phyloP scores from a whole-genome alignment of 2,888 invertebrate genomes.

The Tillus elongatus region DNA sequence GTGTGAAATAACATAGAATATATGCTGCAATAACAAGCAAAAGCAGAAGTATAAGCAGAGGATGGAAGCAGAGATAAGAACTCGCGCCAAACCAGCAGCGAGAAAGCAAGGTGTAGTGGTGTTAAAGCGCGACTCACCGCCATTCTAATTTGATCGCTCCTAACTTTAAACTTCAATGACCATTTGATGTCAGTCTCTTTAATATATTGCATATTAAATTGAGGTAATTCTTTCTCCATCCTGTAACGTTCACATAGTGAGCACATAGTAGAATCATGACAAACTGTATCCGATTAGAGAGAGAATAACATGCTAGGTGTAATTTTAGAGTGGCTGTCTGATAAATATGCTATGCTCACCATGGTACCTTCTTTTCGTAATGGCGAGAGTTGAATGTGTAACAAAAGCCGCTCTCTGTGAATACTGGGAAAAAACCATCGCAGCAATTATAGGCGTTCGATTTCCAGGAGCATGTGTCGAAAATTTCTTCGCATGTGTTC shows the following conservation, averaged over 20 bases:
- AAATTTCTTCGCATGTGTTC: slow-evolving; percentile 51
- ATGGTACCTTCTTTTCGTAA: slow-evolving; percentile 41
- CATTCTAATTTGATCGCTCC: slow-evolving; percentile 22
- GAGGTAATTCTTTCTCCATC: slow-evolving; percentile 40
- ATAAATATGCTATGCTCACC: slow-evolving; percentile 39
- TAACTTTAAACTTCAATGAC: slow-evolving; percentile 47
- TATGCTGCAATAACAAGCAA: too few species aligned
- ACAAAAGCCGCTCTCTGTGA: slow-evolving; percentile 67
- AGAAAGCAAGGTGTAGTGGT: too few species aligned
- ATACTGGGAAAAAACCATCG: slow-evolving; percentile 55
- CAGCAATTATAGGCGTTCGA: slow-evolving; percentile 59
- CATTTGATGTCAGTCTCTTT: slow-evolving; percentile 60
- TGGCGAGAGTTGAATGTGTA: slow-evolving; percentile 61
- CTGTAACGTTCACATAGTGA: slow-evolving; percentile 34
- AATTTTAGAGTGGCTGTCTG: not conserved
- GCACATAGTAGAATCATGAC: not conserved
- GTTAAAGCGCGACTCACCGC: too few species aligned
- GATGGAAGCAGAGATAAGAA: too few species aligned
- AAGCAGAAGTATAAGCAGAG: too few species aligned
- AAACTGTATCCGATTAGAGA: slow-evolving; percentile 1
- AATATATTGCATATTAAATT: slow-evolving; percentile 47
- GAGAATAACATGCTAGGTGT: too few species aligned
- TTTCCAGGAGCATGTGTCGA: slow-evolving; percentile 58
- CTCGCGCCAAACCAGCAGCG: too few species aligned
- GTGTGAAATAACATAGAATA: too few species aligned